Evolutionary conservation across 2,113 vertebrate species (phyloP).

Genomic region (Periophthalmus modestus): DNA sequence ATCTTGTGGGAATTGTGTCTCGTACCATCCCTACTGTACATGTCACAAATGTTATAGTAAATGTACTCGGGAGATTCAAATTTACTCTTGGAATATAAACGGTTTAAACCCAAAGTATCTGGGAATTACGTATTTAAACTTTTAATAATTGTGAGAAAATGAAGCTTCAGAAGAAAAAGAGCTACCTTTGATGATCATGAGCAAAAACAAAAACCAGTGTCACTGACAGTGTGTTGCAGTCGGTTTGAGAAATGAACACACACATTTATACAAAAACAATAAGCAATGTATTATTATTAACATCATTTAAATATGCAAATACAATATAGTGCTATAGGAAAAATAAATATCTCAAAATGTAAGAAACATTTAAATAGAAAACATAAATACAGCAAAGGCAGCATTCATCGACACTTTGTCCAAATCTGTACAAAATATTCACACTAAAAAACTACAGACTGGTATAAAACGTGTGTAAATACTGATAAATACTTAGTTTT

Average conservation of each 20-base stretch:
- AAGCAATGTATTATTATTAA: conserved; percentile 1
- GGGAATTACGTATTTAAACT: too few relatives aligned
- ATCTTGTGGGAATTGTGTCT: too few relatives aligned
- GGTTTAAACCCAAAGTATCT: too few relatives aligned
- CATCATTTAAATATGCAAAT: background rate
- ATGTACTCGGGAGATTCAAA: too few relatives aligned
- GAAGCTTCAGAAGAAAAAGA: too few relatives aligned
- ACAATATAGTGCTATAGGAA: conserved; percentile 7
- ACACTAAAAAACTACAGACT: background rate
- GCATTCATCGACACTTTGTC: conserved; percentile 1
- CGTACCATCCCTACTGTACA: too few relatives aligned
- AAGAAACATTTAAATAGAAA: background rate
- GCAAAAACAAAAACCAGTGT: too few relatives aligned
- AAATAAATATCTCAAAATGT: background rate
- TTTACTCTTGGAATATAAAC: too few relatives aligned
- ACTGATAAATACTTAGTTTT: background rate
- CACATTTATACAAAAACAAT: background rate
- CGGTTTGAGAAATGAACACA: background rate
- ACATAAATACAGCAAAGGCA: conserved; percentile 10
- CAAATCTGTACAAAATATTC: background rate
- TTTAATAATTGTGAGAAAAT: too few relatives aligned
- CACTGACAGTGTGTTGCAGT: too few relatives aligned
- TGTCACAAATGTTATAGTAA: too few relatives aligned
- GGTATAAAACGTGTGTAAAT: background rate
- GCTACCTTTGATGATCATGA: too few relatives aligned